phyloP scores from a whole-genome alignment of 2,113 vertebrate species.

The Rhinoptilus africanus region DNA sequence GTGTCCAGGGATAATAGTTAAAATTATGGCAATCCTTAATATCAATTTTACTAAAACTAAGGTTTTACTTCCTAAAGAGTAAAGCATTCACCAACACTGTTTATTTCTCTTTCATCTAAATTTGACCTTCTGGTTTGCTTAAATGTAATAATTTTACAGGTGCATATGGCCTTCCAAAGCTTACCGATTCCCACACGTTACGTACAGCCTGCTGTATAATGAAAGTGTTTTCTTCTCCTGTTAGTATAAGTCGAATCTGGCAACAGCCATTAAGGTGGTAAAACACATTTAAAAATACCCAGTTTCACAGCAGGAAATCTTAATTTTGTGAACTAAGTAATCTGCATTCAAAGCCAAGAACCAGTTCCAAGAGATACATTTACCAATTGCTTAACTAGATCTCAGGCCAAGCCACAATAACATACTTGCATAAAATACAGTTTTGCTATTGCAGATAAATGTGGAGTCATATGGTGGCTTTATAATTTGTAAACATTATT shows the following conservation, averaged over 20 bases:
- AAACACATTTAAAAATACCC: neutral
- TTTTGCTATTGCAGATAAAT: neutral
- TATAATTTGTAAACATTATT: neutral
- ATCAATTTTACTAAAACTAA: neutral
- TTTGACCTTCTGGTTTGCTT: neutral
- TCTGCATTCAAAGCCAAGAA: neutral
- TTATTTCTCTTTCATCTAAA: neutral
- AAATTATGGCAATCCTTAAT: neutral
- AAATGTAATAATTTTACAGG: neutral
- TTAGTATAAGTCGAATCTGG: neutral
- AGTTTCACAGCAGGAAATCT: conserved; percentile 28
- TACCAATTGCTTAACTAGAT: conserved; percentile 1
- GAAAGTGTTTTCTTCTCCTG: neutral
- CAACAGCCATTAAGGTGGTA: neutral
- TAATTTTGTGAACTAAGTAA: conserved; percentile 42
- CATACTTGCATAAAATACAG: neutral
- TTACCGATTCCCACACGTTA: neutral
- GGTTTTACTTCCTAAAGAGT: neutral
- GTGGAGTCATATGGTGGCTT: neutral
- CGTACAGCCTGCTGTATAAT: neutral
- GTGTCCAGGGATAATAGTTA: neutral
- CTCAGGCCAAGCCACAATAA: conserved; percentile 6
- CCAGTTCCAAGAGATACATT: conserved; percentile 43
- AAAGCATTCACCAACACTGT: neutral
- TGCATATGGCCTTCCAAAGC: neutral